Evolutionary conservation across 2,797 vertebrate genomes (phyloP), one percentile per base, ranked within the genome.

Genomic region (Trematomus bernacchii): DNA sequence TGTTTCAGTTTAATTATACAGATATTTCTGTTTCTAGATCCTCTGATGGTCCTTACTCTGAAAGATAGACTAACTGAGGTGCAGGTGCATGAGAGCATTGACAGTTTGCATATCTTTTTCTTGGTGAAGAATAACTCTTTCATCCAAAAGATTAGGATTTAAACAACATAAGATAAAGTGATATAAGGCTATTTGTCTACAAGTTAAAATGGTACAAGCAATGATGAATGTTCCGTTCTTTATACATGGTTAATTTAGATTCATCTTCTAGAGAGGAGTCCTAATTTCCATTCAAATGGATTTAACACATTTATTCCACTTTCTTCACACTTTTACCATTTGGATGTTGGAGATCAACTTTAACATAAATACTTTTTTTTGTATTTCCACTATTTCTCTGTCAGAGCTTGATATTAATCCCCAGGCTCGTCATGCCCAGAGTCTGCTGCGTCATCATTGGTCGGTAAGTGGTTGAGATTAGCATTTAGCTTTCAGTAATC

Each of bases 401-500:
- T 40, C 1, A 23, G 13, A 27, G 61, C 27, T 70, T 57, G 33
- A 61, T 61, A 14, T 44, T 73, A 21, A 51, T 23, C 42, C 53
- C 14, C 6, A 48, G 44, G 30, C 59, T n/a, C 2, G 47, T 52
- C 33, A 0, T 7, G 65, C 6, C 8, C 53, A 66, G 37, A 59
- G 46, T 57, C 33, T 57, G 23, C 55, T 59, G 55, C 43, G 37
- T 73, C 84, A 60, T 57, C 62, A 21, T 77, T 58, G 76, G 27
- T 19, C 48, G 9, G 66, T 74, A 67, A 65, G 15, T 43, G 46
- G 64, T 70, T 50, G 2, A 65, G 76, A 72, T 73, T 47, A 72
- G 33, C 65, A n/a, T 62, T 63, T 37, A 47, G 21, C 58, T 12
- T 62, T 46, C 12, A 1, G 44, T 79, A 66, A 83, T 85, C 70